Evolutionary conservation across 2,113 vertebrate species (phyloP), one percentile per base, ranked within the genome.

Genomic region (Emydocephalus ijimae): DNA sequence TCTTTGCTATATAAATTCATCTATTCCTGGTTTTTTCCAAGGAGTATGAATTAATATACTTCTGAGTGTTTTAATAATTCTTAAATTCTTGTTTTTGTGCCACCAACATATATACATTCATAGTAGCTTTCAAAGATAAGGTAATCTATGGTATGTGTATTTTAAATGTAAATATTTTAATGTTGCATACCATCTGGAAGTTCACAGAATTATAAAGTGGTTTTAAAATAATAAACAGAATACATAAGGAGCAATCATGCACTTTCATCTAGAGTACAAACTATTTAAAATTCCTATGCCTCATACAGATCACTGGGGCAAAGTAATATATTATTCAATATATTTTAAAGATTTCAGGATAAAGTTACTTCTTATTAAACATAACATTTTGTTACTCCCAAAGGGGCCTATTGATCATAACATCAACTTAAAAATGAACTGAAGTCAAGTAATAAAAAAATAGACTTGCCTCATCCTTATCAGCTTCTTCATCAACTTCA

Each of bases 401-500:
- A 39, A 23, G 15, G 39, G 45, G 87, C 43, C 8, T 43, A 89
- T 43, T 48, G 48, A 85, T 9, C 6, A 21, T 6, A n/a, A 92
- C 43, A 26, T 85, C 18, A 91, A 21, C 34, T 43, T 39, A 94
- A 59, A 1, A 81, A 26, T 86, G 15, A 81, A 81, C 14, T 64
- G 85, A 93, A 90, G 2, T 1, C 57, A 95, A 14, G 26, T 24
- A 94, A 94, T 18, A 43, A 93, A 89, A 7, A 88, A n/a, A 64
- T 90, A 55, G 48, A 92, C 98, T 97, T 85, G 99, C 99, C 98
- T 99, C 99, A 59, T 99, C 99, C 98, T 99, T 99, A 97, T 99
- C 99, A 4, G 98, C 98, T 90, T 99, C 99, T 97, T 99, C 99
- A 92, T 99, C 99, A 95, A 99, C 99, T 96, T 99, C 99, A 95